phyloP scores from a whole-genome alignment of 1,140 invertebrate genomes.

The Diploscapter pachys region DNA sequence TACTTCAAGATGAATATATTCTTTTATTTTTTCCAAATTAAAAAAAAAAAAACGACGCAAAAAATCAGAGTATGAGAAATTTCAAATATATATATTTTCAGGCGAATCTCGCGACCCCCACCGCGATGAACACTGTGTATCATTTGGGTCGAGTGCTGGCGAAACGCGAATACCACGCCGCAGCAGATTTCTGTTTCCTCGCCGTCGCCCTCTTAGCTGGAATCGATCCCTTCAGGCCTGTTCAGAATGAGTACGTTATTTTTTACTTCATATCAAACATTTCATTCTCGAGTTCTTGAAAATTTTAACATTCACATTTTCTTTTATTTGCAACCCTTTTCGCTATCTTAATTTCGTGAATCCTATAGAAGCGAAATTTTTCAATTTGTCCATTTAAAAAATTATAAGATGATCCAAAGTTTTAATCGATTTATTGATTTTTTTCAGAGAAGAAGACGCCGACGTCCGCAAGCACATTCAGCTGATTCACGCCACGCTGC shows the following conservation, averaged over 20 bases:
- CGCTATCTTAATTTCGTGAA: too few species aligned
- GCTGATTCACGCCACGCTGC: conserved; percentile 29
- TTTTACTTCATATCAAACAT: neutral
- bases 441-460: conserved; percentile 20
- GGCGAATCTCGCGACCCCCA: conserved; percentile 7
- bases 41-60: conserved; percentile 2
- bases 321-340: too few species aligned
- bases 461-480: conserved; percentile 19
- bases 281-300: too few species aligned
- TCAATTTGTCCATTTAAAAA: too few species aligned
- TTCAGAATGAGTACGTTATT: neutral
- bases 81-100: neutral
- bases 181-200: conserved; percentile 34
- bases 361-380: too few species aligned
- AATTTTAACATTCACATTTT: too few species aligned
- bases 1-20: conserved; percentile 1
- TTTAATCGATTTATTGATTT: neutral
- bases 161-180: conserved; percentile 21
- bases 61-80: neutral
- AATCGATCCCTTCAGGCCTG: conserved; percentile 18
- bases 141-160: conserved; percentile 21
- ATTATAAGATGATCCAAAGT: neutral
- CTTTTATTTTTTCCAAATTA: neutral
- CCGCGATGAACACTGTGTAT: conserved; percentile 22
- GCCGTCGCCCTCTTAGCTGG: conserved; percentile 21